phyloP scores from a whole-genome alignment of 2,797 vertebrate genomes.

The Stomatorhinus walkeri region DNA sequence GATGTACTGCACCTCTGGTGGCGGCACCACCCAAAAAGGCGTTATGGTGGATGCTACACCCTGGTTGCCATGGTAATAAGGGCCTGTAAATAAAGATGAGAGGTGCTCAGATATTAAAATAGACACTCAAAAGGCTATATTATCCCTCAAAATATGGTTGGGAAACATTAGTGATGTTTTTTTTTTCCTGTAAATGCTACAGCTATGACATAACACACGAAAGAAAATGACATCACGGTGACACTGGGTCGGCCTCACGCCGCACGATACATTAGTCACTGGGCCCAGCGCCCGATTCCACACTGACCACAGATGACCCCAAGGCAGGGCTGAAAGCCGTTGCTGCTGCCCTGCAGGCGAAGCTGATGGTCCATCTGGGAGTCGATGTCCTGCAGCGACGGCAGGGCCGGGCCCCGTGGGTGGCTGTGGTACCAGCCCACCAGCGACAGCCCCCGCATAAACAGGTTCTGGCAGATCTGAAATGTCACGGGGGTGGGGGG shows the following conservation, averaged over 20 bases:
- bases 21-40: constrained; percentile 92
- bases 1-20: constrained; percentile 67
- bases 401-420: constrained; percentile 78
- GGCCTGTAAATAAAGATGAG: constrained; percentile 56
- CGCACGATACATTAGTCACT: background rate
- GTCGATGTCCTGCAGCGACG: constrained; percentile 89
- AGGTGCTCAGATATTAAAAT: background rate
- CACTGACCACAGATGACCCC: constrained; percentile 86
- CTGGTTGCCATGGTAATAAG: constrained; percentile 84
- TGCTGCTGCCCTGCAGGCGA: constrained; percentile 84
- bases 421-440: constrained; percentile 99
- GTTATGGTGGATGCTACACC: constrained; percentile 83
- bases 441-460: constrained; percentile 83
- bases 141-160: background rate
- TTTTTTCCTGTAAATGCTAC: background rate
- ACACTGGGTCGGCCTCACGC: background rate
- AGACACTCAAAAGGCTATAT: background rate
- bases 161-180: background rate
- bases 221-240: background rate
- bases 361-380: constrained; percentile 96
- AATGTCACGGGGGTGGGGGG: background rate
- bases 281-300: background rate
- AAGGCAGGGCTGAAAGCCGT: constrained; percentile 90
- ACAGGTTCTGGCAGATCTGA: constrained; percentile 91
- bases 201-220: background rate